Conservation (phyloP, 1,140 invertebrate genomes). For the Saxidomus purpurata region DNA sequence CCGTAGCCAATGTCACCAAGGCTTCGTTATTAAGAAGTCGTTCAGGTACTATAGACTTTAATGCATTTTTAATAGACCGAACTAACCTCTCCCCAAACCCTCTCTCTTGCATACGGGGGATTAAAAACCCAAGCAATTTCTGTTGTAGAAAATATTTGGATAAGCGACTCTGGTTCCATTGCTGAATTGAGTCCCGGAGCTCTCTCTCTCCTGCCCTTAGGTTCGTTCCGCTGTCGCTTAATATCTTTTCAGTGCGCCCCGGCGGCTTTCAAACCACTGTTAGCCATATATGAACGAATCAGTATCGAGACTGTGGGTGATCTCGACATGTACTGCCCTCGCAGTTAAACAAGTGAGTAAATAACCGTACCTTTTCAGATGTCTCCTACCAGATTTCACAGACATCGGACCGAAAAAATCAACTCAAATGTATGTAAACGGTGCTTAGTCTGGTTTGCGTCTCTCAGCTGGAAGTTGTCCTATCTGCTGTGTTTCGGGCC, state of each 20-base stretch:
- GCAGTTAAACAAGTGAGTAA: constrained; percentile 63
- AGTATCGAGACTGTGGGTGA: constrained; percentile 36
- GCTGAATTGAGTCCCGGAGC: constrained; percentile 37
- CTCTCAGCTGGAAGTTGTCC: constrained; percentile 42
- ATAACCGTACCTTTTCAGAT: constrained; percentile 61
- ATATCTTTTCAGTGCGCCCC: neutral
- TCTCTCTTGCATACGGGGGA: no score
- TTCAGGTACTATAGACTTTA: no score
- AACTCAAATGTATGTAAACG: constrained; percentile 54
- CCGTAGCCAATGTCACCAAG: no score
- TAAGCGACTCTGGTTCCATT: no score
- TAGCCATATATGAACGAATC: constrained; percentile 25
- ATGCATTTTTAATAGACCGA: no score
- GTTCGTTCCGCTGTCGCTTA: constrained; percentile 14
- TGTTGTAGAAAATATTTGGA: no score
- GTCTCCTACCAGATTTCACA: constrained; percentile 46
- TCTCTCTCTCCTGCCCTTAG: constrained; percentile 67
- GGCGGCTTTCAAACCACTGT: neutral
- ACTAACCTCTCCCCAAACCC: no score
- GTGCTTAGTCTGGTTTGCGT: constrained; percentile 22
- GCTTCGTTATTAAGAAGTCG: no score
- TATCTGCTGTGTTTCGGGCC: constrained; percentile 22
- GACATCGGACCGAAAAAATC: constrained; percentile 63
- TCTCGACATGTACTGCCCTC: constrained; percentile 66
- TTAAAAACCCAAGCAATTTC: no score